Conservation (phyloP, 1,140 invertebrate genomes). For the Drosophila tropicalis region DNA sequence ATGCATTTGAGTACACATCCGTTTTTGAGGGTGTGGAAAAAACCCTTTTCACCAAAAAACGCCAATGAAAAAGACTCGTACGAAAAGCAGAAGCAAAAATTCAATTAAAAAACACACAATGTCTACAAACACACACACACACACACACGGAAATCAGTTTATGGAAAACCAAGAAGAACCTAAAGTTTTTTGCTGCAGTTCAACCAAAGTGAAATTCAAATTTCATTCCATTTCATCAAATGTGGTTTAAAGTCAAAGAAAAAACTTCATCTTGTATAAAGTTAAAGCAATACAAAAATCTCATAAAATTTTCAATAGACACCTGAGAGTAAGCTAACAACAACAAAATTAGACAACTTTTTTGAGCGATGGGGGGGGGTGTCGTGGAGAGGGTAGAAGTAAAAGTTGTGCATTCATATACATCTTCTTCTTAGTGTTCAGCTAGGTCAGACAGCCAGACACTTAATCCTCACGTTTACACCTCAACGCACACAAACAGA, state of each 20-base stretch:
- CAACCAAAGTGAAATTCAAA: conserved; percentile 68
- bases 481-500: conserved; percentile 72
- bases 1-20: conserved; percentile 55
- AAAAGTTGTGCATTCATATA: conserved; percentile 50
- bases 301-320: conserved; percentile 74
- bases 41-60: conserved; percentile 11
- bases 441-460: conserved; percentile 60
- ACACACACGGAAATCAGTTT: conserved; percentile 57
- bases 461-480: conserved; percentile 80
- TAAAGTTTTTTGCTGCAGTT: neutral
- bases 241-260: conserved; percentile 40
- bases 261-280: conserved; percentile 21
- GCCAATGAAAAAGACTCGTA: conserved; percentile 14
- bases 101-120: conserved; percentile 59
- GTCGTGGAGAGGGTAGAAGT: conserved; percentile 21
- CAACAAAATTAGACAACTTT: conserved; percentile 66
- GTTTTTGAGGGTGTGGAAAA: conserved; percentile 14
- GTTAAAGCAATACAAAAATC: conserved; percentile 56
- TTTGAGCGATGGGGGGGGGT: conserved; percentile 51
- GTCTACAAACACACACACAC: conserved; percentile 35
- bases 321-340: conserved; percentile 42
- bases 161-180: conserved; percentile 18
- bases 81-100: conserved; percentile 32
- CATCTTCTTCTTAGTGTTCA: conserved; percentile 39
- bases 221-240: conserved; percentile 62